Evolutionary conservation across 1,140 invertebrate genomes (phyloP), one percentile per base, ranked within the genome.

Genomic region (Phenacoccus solenopsis): DNA sequence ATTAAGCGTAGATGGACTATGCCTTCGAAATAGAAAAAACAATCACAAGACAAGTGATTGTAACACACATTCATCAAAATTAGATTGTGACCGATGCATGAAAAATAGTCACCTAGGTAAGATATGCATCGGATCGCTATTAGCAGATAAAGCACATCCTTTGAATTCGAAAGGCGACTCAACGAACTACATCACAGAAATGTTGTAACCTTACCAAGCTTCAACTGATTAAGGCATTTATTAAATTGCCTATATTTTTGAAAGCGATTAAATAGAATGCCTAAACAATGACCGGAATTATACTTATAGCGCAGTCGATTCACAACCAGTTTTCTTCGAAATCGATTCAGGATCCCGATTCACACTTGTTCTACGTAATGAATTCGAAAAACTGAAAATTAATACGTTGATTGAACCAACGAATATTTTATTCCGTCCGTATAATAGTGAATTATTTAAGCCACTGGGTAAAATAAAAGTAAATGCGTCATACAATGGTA

Each of bases 361-460:
- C 1, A 70, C 69, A 16, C 49, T 72, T 2, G 22, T 70, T 7
- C 56, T 28, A 12, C 20, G 49, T 38, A 24, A 49, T 9, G 20
- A 67, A 1, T 12, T 28, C 32, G 24, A 70, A n/a, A 30, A 72
- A 4, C n/a, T 67, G 1, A 25, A 28, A 64, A n/a, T 20, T 20
- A 2, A 13, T 28, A n/a, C n/a, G n/a, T n/a, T n/a, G n/a, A 28
- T 71, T 2, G 12, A 70, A n/a, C 69, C 70, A 28, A 21, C 69
- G 21, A 38, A 1, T 7, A 70, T 74, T 68, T 0, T 24, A 22
- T 74, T 75, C 69, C 69, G 71, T 35, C 72, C 74, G 0, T 74
- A 74, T 22, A 74, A 71, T 4, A 3, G 59, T 57, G 38, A 73
- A 7, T 20, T 72, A 0, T 75, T 75, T 70, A 27, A 59, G 22